Evolutionary conservation across 2,888 invertebrate genomes (phyloP), one percentile per base, ranked within the genome.

Genomic region (Drosophila acutilabella): DNA sequence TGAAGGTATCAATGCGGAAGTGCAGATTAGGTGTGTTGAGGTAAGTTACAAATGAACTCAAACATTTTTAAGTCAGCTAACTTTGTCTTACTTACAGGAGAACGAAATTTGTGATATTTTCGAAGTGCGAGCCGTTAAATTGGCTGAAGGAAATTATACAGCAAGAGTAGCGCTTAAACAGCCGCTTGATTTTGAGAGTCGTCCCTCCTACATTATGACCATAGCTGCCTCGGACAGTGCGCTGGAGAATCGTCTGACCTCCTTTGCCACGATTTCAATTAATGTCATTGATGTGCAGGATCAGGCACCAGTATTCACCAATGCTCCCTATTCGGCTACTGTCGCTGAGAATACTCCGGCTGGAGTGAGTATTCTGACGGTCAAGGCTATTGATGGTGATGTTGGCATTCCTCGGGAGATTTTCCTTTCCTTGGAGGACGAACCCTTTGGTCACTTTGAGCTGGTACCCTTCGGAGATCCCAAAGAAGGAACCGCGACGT

Each of bases 321-420:
- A 96, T 89, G 95, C 96, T 0, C 97, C 97, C 0, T 97, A 96
- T 87, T 96, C 96, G 4, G 95, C 95, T 0, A 95, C 95, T 0
- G 94, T 97, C 0, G 93, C 95, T 4, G 97, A 97, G 91, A 96
- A 96, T 82, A 95, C 95, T 0, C 93, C 94, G 1, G 93, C 94
- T 93, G 94, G 94, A 36, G 94, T 94, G 2, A 94, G 94, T 50
- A 94, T 97, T 59, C 92, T 96, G 88, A 95, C 95, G 16, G 95
- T 97, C 0, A 93, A 94, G 77, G 97, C 96, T 0, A 94, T 95
- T 67, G 97, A 97, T 88, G 97, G 97, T 0, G 97, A 97, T 90
- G 94, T 95, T 4, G 97, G 96, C 0, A 95, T 95, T 80, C 95
- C 95, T 0, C 92, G 96, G 47, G 93, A 94, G 53, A 93, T 96